Evolutionary conservation across 2,888 invertebrate genomes (phyloP).

Genomic region (Rhingia campestris): DNA sequence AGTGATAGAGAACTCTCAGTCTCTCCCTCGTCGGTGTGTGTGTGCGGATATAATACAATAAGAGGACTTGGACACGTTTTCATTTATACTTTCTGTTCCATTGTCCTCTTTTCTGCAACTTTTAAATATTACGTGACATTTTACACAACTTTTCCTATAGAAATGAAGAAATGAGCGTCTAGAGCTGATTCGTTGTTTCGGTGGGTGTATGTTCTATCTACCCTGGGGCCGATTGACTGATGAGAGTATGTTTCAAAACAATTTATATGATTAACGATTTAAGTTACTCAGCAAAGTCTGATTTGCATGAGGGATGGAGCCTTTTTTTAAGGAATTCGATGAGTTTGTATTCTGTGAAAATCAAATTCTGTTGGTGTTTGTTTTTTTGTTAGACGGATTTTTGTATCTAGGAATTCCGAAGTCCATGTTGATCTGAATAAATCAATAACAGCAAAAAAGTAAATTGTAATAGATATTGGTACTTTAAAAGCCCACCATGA

Average conservation of each 20-base stretch:
- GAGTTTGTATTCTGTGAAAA: background rate
- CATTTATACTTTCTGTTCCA: background rate
- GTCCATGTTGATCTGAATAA: no score
- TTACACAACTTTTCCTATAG: background rate
- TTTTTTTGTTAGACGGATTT: no score
- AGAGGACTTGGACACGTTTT: background rate
- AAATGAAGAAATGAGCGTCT: constrained; percentile 35
- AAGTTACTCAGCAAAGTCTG: constrained; percentile 21
- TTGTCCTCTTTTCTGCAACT: constrained; percentile 10
- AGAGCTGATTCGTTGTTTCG: constrained; percentile 16
- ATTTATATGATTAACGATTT: constrained; percentile 47
- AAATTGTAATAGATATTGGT: no score
- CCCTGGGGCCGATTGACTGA: constrained; percentile 1
- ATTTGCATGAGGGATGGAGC: background rate
- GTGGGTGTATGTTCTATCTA: background rate
- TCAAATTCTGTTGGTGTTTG: no score
- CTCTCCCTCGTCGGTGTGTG: background rate
- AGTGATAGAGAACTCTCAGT: background rate
- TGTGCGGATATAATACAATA: background rate
- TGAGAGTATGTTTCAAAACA: constrained; percentile 23
- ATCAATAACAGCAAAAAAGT: no score
- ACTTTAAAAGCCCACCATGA: no score
- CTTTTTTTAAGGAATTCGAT: constrained; percentile 4
- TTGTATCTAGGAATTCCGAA: no score
- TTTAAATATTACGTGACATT: constrained; percentile 40